Evolutionary conservation across 2,888 invertebrate genomes (phyloP).

Genomic region (Melanostoma scalare): DNA sequence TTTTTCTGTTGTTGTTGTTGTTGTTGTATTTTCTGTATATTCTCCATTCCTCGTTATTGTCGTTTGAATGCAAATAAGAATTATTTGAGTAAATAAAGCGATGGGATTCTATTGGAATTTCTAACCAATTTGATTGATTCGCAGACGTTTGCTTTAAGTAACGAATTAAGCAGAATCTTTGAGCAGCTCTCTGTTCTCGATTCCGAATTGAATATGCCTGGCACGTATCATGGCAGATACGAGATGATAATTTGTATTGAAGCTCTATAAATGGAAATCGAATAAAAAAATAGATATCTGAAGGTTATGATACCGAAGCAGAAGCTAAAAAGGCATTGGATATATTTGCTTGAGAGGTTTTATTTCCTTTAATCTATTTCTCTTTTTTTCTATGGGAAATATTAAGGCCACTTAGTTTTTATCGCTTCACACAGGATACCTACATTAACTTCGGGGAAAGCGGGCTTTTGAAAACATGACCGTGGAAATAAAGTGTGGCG

Average conservation of each 20-base stretch:
- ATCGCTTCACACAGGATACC: too few species aligned
- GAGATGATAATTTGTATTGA: conserved; percentile 11
- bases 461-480: too few species aligned
- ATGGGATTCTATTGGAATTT: conserved; percentile 31
- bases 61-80: conserved; percentile 18
- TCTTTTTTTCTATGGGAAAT: too few species aligned
- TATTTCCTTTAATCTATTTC: too few species aligned
- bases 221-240: conserved; percentile 16
- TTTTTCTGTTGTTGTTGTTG: conserved; percentile 5
- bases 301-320: neutral
- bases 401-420: too few species aligned
- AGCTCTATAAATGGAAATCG: conserved; percentile 4
- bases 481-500: too few species aligned
- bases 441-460: too few species aligned
- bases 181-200: neutral
- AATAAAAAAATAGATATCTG: neutral
- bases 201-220: conserved; percentile 3
- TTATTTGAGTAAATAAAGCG: neutral
- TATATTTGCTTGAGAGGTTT: too few species aligned
- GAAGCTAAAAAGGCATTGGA: too few species aligned
- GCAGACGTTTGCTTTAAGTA: conserved; percentile 13
- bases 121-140: conserved; percentile 36
- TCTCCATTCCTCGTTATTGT: neutral
- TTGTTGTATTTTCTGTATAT: neutral
- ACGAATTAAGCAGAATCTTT: neutral